Percentiles rank a stretch among this genome's conserved stretches.
phyloP scores from a whole-genome alignment of 2,113 vertebrate species.

The Myotis lucifugus region DNA sequence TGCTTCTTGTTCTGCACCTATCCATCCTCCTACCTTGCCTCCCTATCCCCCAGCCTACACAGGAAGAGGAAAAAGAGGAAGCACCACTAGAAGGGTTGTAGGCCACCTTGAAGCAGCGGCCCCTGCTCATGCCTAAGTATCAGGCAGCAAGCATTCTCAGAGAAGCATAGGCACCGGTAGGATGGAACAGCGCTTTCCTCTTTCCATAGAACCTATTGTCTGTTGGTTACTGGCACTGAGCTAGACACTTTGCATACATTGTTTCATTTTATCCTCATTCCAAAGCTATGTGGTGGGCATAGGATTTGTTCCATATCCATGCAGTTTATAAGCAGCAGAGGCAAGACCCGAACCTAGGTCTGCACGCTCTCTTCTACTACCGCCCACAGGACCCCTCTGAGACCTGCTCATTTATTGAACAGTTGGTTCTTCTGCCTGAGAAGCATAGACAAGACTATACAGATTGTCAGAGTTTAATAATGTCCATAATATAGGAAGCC shows the following conservation, averaged over 20 bases:
- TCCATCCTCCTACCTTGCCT: not conserved
- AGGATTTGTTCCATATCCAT: not conserved
- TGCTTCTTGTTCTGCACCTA: not conserved
- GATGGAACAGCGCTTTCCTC: not conserved
- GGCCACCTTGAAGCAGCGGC: not conserved
- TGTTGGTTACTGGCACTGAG: not conserved
- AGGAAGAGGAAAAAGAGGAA: not conserved
- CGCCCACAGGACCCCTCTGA: not conserved
- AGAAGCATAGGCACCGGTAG: not conserved
- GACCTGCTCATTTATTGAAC: not conserved
- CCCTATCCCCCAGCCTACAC: not conserved
- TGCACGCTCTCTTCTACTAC: not conserved
- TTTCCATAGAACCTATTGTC: not conserved
- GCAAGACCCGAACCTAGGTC: not conserved
- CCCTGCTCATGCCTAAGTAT: not conserved
- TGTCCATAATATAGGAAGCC: not conserved
- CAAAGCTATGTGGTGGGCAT: not conserved
- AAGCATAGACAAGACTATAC: not conserved
- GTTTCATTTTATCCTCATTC: not conserved
- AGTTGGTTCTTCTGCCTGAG: not conserved
- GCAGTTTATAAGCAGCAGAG: not conserved
- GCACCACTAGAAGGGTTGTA: not conserved
- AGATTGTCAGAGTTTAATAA: not conserved
- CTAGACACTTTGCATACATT: not conserved
- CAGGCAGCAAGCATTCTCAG: not conserved